Percentiles rank a stretch among this genome's conserved stretches.
These are phyloP conservation scores for Lasioglossum zephyrum DNA, from an alignment of 2,888 invertebrate species.

Conservation along the genomic window DNA sequence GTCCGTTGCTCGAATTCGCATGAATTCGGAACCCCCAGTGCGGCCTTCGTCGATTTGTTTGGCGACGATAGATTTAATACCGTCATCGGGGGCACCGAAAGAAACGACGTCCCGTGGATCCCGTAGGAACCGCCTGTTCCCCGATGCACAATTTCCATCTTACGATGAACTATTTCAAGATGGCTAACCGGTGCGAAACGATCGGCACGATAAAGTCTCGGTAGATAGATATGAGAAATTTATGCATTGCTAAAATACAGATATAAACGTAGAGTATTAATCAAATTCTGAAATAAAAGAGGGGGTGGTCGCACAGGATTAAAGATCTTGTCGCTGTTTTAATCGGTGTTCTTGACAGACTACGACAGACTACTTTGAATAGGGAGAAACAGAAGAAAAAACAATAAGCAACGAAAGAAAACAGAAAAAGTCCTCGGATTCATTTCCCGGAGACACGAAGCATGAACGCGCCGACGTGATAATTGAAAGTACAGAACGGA, in stretches of 20 bases:
- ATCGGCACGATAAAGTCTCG: too few species aligned
- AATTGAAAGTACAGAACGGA: slow-evolving; percentile 22
- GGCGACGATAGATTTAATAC: slow-evolving; percentile 13
- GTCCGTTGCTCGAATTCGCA: slow-evolving; percentile 31
- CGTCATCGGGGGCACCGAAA: not conserved
- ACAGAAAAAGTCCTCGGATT: not conserved
- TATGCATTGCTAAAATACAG: too few species aligned
- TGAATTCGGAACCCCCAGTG: slow-evolving; percentile 30
- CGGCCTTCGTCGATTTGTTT: slow-evolving; percentile 28
- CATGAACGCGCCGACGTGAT: not conserved
- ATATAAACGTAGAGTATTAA: not conserved
- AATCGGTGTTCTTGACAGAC: not conserved
- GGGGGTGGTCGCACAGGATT: not conserved
- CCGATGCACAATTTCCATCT: not conserved
- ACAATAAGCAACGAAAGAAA: not conserved
- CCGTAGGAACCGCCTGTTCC: too few species aligned
- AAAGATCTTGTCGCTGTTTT: not conserved
- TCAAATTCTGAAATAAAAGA: not conserved
- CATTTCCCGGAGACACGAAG: not conserved
- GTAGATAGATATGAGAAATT: not conserved
- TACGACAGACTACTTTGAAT: not conserved
- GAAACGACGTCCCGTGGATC: not conserved
- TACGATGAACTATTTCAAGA: not conserved
- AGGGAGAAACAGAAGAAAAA: not conserved
- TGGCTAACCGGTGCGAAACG: too few species aligned